Base-by-base conservation (phyloP, 2,113 vertebrate species). In the Pelecanus crispus region DNA sequence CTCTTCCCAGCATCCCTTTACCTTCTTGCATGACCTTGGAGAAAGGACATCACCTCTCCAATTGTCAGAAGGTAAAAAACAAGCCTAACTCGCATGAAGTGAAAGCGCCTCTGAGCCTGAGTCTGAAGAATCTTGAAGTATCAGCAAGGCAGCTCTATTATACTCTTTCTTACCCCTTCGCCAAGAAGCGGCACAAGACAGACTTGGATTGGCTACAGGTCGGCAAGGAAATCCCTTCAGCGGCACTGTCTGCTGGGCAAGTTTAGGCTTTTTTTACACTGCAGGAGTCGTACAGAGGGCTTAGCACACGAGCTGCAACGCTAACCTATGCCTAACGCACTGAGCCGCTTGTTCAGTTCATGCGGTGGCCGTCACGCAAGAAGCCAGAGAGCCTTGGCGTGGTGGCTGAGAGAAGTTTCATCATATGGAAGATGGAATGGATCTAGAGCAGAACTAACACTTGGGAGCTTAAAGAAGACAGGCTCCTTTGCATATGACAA, bases 111-210 rank as follows among this genome's bases (percentile, higher is more conserved):
- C 47, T 32, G 14, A 73, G 63, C 10, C 32, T 58, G 17, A 45
- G 42, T 11, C 47, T 45, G 38, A 88, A 56, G 58, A 74, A 86
- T 25, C 34, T 22, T 36, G 4, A 70, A 58, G 68, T 4, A 21
- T 88, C 86, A 88, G 74, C 88, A 83, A 73, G 58, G 21, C 50
- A 92, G 49, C 44, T 86, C n/a, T 66, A 4, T 65, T 68, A 61
- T 13, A 10, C 2, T 47, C 58, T 75, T 81, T 34, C 20, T n/a
- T 79, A 25, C 36, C 61, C 24, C 26, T 84, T 68, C 45, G 7
- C 25, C 66, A 88, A 65, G 20, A 45, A 56, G 10, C 1, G 3
- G 32, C 28, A 49, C 50, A 74, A 79, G 26, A 3, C 10, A 59
- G 28, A 11, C 32, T 38, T 36, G 28, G 12, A 55, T 44, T 28